Conservation (phyloP, 2,888 invertebrate species). For the Dynastes maya region DNA sequence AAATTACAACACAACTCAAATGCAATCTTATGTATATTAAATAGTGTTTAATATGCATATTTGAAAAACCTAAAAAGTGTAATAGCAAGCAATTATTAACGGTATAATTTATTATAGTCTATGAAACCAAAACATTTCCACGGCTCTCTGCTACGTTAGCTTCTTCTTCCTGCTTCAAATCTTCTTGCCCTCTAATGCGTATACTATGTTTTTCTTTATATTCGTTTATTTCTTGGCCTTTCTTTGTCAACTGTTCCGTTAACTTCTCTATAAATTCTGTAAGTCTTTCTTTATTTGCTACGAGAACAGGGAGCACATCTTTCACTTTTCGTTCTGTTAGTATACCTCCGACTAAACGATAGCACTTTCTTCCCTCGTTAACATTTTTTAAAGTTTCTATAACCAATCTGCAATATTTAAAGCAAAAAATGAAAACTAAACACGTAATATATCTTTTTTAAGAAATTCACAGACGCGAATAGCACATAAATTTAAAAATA, state of each 20-base stretch:
- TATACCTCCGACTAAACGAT: constrained; percentile 94
- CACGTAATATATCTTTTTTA: not conserved
- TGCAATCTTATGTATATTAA: constrained; percentile 27
- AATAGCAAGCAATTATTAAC: constrained; percentile 9
- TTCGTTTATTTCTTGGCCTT: constrained; percentile 92
- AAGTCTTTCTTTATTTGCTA: constrained; percentile 86
- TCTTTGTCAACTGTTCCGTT: constrained; percentile 86
- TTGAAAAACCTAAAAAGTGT: constrained; percentile 22
- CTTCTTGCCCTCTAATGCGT: constrained; percentile 82
- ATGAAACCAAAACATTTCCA: constrained; percentile 70
- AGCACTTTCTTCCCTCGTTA: constrained; percentile 89
- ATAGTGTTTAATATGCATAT: constrained; percentile 28
- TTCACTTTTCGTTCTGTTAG: constrained; percentile 93
- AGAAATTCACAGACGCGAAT: not conserved
- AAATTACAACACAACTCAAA: constrained; percentile 15
- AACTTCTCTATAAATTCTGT: constrained; percentile 85
- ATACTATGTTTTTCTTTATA: constrained; percentile 94
- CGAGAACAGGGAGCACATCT: constrained; percentile 90
- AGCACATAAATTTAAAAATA: constrained; percentile 32
- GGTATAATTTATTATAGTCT: constrained; percentile 51
- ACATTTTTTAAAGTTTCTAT: constrained; percentile 93
- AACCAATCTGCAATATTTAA: constrained; percentile 82
- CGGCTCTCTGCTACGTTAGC: constrained; percentile 63
- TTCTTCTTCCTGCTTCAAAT: constrained; percentile 63
- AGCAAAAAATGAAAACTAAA: not conserved